phyloP scores from a whole-genome alignment of 1,140 invertebrate species.

The Drosophila pruinosa region DNA sequence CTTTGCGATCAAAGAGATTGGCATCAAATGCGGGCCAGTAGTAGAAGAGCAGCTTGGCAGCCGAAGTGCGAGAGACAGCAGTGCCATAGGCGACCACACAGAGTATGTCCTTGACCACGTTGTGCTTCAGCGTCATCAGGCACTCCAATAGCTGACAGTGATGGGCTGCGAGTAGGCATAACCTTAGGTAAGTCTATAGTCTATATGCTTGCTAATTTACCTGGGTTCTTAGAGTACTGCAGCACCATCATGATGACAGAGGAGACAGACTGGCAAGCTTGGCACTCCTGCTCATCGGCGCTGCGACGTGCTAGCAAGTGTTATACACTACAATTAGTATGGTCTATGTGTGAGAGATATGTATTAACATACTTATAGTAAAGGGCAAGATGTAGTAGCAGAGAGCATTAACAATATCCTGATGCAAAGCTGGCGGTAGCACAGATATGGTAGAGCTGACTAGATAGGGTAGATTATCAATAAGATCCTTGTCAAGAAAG shows the following conservation, averaged over 20 bases:
- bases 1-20: constrained; percentile 94
- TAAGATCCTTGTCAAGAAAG: constrained; percentile 97
- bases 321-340: background rate
- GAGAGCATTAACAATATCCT: constrained; percentile 96
- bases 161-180: constrained; percentile 86
- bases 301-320: constrained; percentile 85
- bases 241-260: constrained; percentile 99
- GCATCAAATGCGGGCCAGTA: constrained; percentile 99
- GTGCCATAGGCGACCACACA: constrained; percentile 99
- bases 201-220: constrained; percentile 83
- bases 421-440: constrained; percentile 94
- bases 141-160: constrained; percentile 97
- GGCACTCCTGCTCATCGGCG: constrained; percentile 88
- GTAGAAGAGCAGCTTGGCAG: constrained; percentile 98
- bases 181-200: background rate
- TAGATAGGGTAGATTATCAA: constrained; percentile 97
- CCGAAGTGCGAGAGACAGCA: constrained; percentile 93
- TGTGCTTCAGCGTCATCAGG: constrained; percentile 95
- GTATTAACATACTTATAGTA: constrained; percentile 91
- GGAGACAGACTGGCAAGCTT: constrained; percentile 95
- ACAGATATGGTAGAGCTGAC: constrained; percentile 96
- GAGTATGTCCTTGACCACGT: constrained; percentile 95
- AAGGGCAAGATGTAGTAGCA: constrained; percentile 98
- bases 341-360: background rate
- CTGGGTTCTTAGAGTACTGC: constrained; percentile 96